Conservation (phyloP, 2,888 invertebrate species). For the Volucella inflata region DNA sequence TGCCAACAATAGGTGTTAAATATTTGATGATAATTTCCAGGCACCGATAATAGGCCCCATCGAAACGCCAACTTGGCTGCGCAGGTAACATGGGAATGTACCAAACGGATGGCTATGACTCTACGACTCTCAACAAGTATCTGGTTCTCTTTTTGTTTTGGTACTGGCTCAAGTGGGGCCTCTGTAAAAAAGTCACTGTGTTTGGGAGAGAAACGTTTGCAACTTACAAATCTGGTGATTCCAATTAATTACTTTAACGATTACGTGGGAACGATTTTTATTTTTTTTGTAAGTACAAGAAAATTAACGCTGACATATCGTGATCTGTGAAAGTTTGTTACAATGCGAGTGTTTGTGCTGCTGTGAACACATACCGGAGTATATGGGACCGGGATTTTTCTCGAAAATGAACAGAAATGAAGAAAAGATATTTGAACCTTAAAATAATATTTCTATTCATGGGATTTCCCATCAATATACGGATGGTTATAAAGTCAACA, state of each 20-base stretch:
- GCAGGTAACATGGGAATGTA: constrained; percentile 45
- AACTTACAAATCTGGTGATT: constrained; percentile 30
- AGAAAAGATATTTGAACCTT: no score
- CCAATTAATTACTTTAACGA: constrained; percentile 42
- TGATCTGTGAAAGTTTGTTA: background rate
- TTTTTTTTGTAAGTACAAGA: no score
- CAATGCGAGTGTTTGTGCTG: background rate
- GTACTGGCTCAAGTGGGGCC: constrained; percentile 11
- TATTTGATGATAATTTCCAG: constrained; percentile 60
- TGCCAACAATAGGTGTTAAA: constrained; percentile 63
- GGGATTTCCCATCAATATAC: no score
- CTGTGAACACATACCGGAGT: background rate
- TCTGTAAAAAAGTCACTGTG: constrained; percentile 14
- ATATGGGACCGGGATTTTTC: background rate
- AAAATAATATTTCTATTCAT: no score
- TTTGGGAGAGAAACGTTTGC: background rate
- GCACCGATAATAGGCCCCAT: constrained; percentile 51
- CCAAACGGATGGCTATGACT: background rate
- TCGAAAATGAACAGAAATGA: background rate
- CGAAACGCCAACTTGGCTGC: constrained; percentile 55
- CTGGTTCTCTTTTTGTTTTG: background rate
- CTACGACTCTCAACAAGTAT: background rate
- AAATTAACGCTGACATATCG: constrained; percentile 7
- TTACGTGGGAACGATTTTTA: constrained; percentile 27
- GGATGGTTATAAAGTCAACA: no score